Conservation (phyloP, 2,113 vertebrate species). For the Pongo pygmaeus region DNA sequence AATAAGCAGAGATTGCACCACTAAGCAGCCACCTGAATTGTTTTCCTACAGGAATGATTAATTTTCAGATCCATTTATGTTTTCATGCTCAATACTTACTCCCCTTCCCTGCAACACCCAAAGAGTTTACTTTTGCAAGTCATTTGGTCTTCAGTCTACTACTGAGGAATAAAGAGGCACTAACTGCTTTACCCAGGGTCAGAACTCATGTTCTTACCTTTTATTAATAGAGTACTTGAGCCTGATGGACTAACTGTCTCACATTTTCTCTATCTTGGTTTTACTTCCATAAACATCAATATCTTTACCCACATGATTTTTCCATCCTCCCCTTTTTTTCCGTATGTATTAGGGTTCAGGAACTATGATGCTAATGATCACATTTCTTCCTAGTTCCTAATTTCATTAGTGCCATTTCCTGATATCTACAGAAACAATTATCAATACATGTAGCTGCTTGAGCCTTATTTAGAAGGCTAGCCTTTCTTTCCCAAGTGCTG, state of each 20-base stretch:
- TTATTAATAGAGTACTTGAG: background rate
- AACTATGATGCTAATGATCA: background rate
- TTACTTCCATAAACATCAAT: background rate
- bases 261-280: background rate
- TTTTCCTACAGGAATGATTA: background rate
- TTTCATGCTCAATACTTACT: background rate
- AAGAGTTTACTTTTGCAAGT: background rate
- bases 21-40: background rate
- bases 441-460: rapidly evolving
- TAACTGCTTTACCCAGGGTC: background rate
- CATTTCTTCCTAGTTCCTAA: background rate
- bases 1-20: background rate
- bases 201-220: background rate
- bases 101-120: background rate
- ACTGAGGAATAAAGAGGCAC: background rate
- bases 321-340: background rate
- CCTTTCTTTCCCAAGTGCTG: background rate
- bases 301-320: background rate
- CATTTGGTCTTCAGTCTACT: background rate
- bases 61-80: background rate
- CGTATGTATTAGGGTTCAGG: background rate
- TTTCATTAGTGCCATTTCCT: background rate
- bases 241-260: background rate
- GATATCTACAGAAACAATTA: background rate
- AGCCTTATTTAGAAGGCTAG: background rate